Percentiles rank a stretch among this genome's conserved stretches.
Conservation (phyloP, 2,113 vertebrate species). For the Carettochelys insculpta region DNA sequence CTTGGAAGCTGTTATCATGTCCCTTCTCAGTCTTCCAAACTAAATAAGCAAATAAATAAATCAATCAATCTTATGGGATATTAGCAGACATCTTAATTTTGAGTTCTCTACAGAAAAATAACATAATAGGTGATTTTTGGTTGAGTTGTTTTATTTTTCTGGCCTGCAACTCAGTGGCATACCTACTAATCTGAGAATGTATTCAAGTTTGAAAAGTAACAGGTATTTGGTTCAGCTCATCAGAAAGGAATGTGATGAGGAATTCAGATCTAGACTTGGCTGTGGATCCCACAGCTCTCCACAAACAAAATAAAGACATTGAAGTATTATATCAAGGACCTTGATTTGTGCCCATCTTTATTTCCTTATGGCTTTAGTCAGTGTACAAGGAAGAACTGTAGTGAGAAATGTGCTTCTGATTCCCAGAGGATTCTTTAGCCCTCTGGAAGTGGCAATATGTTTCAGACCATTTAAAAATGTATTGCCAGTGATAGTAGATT, state of each 20-base stretch:
- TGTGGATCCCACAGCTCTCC: background rate
- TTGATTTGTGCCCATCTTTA: constrained; percentile 29
- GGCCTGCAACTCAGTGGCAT: background rate
- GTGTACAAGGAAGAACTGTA: background rate
- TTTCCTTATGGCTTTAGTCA: constrained; percentile 50
- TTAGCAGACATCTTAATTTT: background rate
- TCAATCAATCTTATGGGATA: background rate
- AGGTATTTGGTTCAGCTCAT: background rate
- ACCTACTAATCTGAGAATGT: constrained; percentile 11
- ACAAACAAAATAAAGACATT: constrained; percentile 30
- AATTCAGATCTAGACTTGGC: constrained; percentile 16
- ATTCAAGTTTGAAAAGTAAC: constrained; percentile 28
- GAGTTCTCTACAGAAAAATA: background rate
- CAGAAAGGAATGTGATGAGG: constrained; percentile 19
- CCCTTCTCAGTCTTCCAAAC: no score
- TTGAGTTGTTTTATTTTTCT: background rate
- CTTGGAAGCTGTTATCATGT: no score
- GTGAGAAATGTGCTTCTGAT: constrained; percentile 5
- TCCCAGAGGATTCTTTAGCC: constrained; percentile 28
- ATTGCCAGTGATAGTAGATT: constrained; percentile 34
- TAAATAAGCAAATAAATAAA: no score
- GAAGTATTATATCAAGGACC: constrained; percentile 26
- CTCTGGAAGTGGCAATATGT: constrained; percentile 38
- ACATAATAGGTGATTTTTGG: background rate
- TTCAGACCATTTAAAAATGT: constrained; percentile 31